Base-by-base conservation (phyloP, 2,888 invertebrate genomes). In the Eucriotettix oculatus region DNA sequence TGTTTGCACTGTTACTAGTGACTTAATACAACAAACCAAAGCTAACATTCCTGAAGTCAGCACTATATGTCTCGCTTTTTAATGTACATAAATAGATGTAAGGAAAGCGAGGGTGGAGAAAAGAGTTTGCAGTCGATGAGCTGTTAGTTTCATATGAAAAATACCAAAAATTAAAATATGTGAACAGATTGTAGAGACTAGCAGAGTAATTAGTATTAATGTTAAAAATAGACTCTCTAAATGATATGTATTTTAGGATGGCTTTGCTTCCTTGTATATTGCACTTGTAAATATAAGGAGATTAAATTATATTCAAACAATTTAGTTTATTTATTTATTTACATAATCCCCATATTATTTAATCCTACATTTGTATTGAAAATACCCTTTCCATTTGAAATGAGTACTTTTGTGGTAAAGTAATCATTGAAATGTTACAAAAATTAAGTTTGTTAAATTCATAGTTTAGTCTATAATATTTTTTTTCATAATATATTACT, bases 21-120 rank as follows among this genome's bases (percentile, higher is more conserved):
- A 55, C 41, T 16, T 57, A 58, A 57, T 29, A 52, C 58, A 58
- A 42, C 42, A 82, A 83, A 81, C 83, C 83, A 83, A 83, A 83
- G 83, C 82, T 81, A 82, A 83, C 82, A 83, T 83, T 83, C 83
- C 83, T 81, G 79, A 80, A 64, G 61, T 61, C 63, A 63, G 42
- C 59, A 60, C 57, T 56, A 44, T 48, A 52, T 56, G 14, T 44
- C 52, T 58, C 53, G 58, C 58, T 59, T 60, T 52, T 56, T 55
- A 40, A 41, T 60, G 56, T 60, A 56, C 40, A 60, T 48, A 60
- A 56, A 48, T 56, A 42, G 44, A 40, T 14, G 29, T 42, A 59
- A 55, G 55, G 55, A 14, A 55, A 40, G 29, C 55, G 40, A 55
- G n/a, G 55, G n/a, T 40, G 29, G 48, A 59, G 43, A 48, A 55